Conservation (phyloP, 1,140 invertebrate species). For the Trichonephila clavata region DNA sequence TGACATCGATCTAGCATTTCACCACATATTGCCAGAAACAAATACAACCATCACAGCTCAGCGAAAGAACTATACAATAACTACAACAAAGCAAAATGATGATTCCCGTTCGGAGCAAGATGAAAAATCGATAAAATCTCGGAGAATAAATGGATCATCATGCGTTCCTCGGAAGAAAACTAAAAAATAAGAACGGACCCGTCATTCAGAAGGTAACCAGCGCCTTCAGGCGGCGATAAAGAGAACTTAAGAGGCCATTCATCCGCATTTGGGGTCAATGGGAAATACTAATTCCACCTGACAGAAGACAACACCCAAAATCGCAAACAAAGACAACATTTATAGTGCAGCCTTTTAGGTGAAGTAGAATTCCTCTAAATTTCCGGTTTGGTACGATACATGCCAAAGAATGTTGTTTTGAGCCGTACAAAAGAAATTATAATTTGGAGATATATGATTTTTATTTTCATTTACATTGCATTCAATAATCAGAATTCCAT, state of each 20-base stretch:
- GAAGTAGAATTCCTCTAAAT: not conserved
- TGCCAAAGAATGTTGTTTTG: not conserved
- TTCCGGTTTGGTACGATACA: not conserved
- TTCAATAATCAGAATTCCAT: no score
- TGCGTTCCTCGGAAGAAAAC: slow-evolving; percentile 6
- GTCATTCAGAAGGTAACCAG: slow-evolving; percentile 18
- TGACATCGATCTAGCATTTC: no score
- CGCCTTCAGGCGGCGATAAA: not conserved
- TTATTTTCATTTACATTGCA: no score
- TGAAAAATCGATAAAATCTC: slow-evolving; percentile 20
- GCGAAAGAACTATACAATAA: not conserved
- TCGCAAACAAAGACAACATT: not conserved
- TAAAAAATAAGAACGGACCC: not conserved
- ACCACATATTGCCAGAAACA: not conserved
- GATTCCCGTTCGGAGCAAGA: not conserved
- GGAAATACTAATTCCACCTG: not conserved
- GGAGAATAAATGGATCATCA: slow-evolving; percentile 28
- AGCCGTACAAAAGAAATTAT: no score
- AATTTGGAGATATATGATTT: no score
- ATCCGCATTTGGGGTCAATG: slow-evolving; percentile 43
- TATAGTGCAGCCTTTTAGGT: not conserved
- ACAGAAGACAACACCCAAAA: not conserved
- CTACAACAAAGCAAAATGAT: not conserved
- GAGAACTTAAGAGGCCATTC: slow-evolving; percentile 34
- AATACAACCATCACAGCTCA: not conserved